A percentile compares a stretch with the other conserved stretches of the same genome.
Conservation (phyloP, 2,113 vertebrate genomes). For the Micronycteris hirsuta region DNA sequence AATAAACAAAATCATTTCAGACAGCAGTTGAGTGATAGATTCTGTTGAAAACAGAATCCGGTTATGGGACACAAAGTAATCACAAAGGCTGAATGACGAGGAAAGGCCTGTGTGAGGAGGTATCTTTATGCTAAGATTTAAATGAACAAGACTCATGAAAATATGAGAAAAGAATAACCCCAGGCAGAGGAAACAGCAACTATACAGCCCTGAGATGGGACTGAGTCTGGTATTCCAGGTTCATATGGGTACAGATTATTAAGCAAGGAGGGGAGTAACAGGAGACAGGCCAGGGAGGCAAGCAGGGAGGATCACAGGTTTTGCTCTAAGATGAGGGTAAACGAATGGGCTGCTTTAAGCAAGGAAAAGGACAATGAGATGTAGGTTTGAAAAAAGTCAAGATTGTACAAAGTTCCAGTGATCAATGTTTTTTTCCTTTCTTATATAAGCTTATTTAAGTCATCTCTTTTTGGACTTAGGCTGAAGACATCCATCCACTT, state of each 20-base stretch:
- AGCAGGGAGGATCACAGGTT: not conserved
- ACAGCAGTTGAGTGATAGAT: not conserved
- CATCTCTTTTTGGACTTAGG: not conserved
- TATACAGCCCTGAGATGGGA: not conserved
- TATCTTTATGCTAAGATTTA: not conserved
- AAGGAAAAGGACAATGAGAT: not conserved
- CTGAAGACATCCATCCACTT: not conserved
- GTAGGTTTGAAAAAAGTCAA: not conserved
- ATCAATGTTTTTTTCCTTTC: not conserved
- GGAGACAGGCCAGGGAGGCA: not conserved
- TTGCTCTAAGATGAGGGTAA: not conserved
- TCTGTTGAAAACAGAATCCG: not conserved
- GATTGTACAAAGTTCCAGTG: not conserved
- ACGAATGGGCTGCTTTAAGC: not conserved
- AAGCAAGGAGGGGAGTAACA: not conserved
- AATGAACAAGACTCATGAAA: not conserved
- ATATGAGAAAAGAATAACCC: not conserved
- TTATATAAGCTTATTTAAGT: not conserved
- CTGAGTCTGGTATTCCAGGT: not conserved
- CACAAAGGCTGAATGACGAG: not conserved
- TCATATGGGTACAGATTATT: not conserved
- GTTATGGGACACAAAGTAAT: not conserved
- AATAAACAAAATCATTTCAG: not conserved
- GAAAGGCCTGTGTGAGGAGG: not conserved
- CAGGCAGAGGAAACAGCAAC: not conserved